Base-by-base conservation (phyloP, 2,888 invertebrate genomes). In the Trichopria drosophilae region DNA sequence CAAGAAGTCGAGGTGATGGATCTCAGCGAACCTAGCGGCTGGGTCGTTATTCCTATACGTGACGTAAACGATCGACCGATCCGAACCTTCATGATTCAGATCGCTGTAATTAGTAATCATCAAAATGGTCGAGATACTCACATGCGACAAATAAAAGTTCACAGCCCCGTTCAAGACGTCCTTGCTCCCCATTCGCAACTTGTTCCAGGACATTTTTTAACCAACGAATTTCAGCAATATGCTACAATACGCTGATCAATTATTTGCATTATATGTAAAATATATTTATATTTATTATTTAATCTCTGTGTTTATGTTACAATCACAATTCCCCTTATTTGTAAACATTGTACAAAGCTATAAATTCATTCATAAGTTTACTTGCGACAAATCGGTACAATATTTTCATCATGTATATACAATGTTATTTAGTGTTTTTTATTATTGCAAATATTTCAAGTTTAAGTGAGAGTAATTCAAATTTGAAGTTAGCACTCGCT, bases 61-160 rank as follows among this genome's bases (percentile, higher is more conserved):
- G 93, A 94, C 72, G 86, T 89, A 39, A 84, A 87, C 61, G 90
- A 92, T 28, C 84, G 88, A 61, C 91, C 93, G 2, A 89, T 97
- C 37, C 82, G 96, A 63, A 94, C 97, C 12, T 98, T 94, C 71
- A 95, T 95, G 90, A 86, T 97, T 44, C 96, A 97, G 77, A 90
- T 97, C 62, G 95, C 95, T 13, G 93, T 97, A 1, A 84, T 97
- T 35, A 93, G 94, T 63, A 99, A 99, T 77, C 99, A 99, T 77
- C 99, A 99, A 75, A 99, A 98, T 78, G 99, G 99, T 3, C 79
- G 99, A 55, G 99, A 99, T 71, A 98, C 98, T 1, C 99, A 99
- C 70, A 91, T 99, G 84, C 82, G 98, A 44, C 95, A 95, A 76
- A 95, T 98, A 52, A 93, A 95, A 77, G 88, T 98, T 45, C 93